Evolutionary conservation across 2,113 vertebrate species (phyloP).

Genomic region (Dryoscopus gambensis): DNA sequence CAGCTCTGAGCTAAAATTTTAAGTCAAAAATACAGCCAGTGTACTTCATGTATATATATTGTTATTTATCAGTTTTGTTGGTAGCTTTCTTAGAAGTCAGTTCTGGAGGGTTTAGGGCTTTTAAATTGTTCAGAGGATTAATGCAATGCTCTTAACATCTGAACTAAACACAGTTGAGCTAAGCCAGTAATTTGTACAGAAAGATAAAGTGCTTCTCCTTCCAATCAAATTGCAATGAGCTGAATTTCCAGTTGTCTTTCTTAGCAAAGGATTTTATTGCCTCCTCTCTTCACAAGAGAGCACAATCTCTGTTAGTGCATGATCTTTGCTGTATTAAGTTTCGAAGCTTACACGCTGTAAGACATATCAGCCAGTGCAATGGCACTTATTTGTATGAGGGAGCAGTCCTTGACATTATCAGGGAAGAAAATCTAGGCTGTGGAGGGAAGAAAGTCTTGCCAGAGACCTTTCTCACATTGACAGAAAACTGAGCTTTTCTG

Average conservation of each 20-base stretch:
- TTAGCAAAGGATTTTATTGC: slow-evolving; percentile 7
- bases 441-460: not conserved
- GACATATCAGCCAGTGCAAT: not conserved
- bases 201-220: slow-evolving; percentile 31
- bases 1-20: not conserved
- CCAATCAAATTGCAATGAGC: not conserved
- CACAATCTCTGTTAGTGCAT: accelerated
- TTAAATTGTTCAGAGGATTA: slow-evolving; percentile 51
- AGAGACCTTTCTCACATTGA: not conserved
- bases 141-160: slow-evolving; percentile 30
- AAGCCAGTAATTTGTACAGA: slow-evolving; percentile 33
- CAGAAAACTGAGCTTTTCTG: not conserved
- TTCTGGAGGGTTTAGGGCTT: slow-evolving; percentile 16
- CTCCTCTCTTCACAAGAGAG: not conserved
- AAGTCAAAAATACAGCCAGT: not conserved
- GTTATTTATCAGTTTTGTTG: not conserved
- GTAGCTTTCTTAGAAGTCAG: not conserved
- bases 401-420: not conserved
- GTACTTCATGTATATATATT: not conserved
- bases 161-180: slow-evolving; percentile 27
- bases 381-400: not conserved
- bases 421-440: not conserved
- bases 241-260: slow-evolving; percentile 7
- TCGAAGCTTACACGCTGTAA: not conserved
- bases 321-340: not conserved